phyloP scores from a whole-genome alignment of 2,113 vertebrate genomes.

The Lampris incognitus region DNA sequence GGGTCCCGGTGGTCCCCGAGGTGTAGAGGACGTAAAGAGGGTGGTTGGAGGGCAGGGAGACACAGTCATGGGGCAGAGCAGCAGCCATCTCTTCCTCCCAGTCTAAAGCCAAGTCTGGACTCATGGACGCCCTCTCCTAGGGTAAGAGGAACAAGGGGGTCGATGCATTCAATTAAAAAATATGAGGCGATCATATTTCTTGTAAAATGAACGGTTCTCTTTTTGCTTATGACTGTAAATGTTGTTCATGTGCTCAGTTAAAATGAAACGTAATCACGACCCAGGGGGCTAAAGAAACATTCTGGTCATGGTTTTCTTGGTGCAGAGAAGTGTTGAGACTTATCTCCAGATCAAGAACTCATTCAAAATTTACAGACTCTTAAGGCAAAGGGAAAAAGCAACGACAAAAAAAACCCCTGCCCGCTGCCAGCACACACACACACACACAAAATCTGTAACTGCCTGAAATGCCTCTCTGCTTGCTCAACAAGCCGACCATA shows the following conservation, averaged over 20 bases:
- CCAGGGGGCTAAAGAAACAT: neutral
- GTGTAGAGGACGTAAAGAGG: slow-evolving; percentile 97
- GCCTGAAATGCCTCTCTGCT: slow-evolving; percentile 10
- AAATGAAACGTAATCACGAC: neutral
- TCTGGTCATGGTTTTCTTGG: neutral
- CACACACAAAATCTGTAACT: neutral
- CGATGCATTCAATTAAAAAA: no score
- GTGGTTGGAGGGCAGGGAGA: slow-evolving; percentile 88
- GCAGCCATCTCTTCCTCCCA: slow-evolving; percentile 93
- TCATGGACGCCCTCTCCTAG: slow-evolving; percentile 84
- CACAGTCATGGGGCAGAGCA: slow-evolving; percentile 86
- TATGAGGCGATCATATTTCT: no score
- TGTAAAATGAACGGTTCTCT: neutral
- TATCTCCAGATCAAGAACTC: slow-evolving; percentile 1
- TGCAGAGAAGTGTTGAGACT: neutral
- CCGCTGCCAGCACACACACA: no score
- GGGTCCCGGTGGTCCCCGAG: slow-evolving; percentile 94
- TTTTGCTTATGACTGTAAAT: neutral
- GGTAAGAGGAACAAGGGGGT: neutral
- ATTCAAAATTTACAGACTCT: slow-evolving; percentile 11
- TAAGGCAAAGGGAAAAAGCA: slow-evolving; percentile 1
- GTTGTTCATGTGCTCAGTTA: no score
- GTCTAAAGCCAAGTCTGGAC: slow-evolving; percentile 84
- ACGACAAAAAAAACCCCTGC: no score
- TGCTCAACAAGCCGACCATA: slow-evolving; percentile 3